phyloP scores from a whole-genome alignment of 64 coral and sea anemone genomes.

The Actinia equina region DNA sequence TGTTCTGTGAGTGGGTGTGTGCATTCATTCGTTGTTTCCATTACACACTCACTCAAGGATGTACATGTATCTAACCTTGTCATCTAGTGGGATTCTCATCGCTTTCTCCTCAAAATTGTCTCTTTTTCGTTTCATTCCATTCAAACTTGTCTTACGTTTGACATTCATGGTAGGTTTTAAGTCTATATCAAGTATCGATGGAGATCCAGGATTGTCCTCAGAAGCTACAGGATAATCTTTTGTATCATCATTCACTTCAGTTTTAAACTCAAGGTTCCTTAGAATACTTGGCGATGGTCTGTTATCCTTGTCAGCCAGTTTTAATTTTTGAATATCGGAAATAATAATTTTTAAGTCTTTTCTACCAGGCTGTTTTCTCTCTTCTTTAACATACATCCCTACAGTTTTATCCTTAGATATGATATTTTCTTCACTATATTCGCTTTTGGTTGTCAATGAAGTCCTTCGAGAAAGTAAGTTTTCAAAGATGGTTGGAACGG shows the following conservation, averaged over 20 bases:
- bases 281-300: constrained; percentile 7
- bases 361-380: neutral
- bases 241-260: neutral
- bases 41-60: neutral
- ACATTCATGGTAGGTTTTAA: neutral
- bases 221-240: neutral
- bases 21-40: no score
- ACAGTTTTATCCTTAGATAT: neutral
- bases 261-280: neutral
- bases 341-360: neutral
- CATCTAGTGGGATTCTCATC: neutral
- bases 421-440: neutral
- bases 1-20: no score
- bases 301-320: neutral
- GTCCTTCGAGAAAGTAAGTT: neutral
- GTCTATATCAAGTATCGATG: neutral
- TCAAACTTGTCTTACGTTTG: neutral
- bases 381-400: neutral
- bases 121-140: constrained; percentile 58
- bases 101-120: constrained; percentile 31
- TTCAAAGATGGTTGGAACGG: neutral
- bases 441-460: neutral
- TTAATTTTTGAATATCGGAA: neutral
- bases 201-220: neutral
- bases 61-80: neutral